Percentiles rank a stretch among this genome's conserved stretches.
These are phyloP conservation scores for Leuciscus waleckii DNA, from an alignment of 2,797 vertebrate genomes.

Conservation along the genomic window DNA sequence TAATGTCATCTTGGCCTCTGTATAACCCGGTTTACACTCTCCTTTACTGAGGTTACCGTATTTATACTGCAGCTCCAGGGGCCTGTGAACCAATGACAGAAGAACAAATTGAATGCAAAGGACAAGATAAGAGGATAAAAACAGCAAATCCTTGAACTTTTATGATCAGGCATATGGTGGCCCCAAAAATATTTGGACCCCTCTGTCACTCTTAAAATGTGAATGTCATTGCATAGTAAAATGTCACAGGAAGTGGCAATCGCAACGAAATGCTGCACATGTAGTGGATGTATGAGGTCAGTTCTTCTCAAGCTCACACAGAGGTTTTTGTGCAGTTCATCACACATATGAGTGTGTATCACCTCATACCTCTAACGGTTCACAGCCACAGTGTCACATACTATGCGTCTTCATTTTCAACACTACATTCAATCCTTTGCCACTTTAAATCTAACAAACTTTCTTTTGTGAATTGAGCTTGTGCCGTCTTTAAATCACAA, in stretches of 20 bases:
- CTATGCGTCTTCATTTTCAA: not conserved
- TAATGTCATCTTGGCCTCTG: slow-evolving; percentile 88
- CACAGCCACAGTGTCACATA: not conserved
- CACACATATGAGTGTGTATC: not conserved
- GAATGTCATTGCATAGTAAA: not conserved
- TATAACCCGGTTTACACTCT: slow-evolving; percentile 86
- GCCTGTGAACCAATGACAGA: slow-evolving; percentile 62
- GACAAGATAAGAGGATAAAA: not conserved
- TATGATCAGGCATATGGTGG: not conserved
- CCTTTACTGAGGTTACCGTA: slow-evolving; percentile 90
- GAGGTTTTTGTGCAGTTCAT: not conserved
- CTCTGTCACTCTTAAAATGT: not conserved
- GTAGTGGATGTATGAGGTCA: not conserved
- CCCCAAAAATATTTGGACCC: not conserved
- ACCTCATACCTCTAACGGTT: not conserved
- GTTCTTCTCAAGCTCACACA: not conserved
- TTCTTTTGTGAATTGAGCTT: not conserved
- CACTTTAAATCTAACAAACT: not conserved
- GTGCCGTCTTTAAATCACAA: not conserved
- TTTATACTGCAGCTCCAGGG: slow-evolving; percentile 76
- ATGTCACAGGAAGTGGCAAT: not conserved
- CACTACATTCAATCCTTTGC: not conserved
- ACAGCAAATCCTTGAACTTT: not conserved
- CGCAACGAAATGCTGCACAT: not conserved
- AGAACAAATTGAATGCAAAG: not conserved